Evolutionary conservation across 2,797 vertebrate genomes (phyloP).

Genomic region (Mycteria americana): DNA sequence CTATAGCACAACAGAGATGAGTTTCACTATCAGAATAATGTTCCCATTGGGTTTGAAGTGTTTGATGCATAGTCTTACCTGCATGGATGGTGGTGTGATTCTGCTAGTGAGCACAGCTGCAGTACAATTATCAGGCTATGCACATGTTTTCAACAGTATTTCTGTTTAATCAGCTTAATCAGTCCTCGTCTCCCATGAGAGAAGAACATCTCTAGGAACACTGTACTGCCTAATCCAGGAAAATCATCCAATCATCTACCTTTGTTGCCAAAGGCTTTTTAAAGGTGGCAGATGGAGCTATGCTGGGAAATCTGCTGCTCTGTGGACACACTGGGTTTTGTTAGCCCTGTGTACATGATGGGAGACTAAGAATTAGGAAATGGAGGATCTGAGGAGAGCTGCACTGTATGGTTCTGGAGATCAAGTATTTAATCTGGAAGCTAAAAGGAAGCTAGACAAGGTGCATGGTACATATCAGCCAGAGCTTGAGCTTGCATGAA

Average conservation of each 20-base stretch:
- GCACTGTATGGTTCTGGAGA: neutral
- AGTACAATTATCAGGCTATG: neutral
- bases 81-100: neutral
- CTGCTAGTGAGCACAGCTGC: neutral
- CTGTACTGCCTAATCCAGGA: neutral
- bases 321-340: neutral
- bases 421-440: neutral
- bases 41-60: neutral
- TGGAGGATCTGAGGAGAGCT: neutral
- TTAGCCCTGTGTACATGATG: neutral
- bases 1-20: neutral
- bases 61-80: neutral
- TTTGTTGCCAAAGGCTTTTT: neutral
- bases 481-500: neutral
- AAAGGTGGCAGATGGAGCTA: neutral
- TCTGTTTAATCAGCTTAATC: conserved; percentile 14
- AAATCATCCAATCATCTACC: neutral
- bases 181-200: neutral
- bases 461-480: neutral
- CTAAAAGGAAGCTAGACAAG: neutral
- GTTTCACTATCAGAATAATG: neutral
- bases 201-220: neutral
- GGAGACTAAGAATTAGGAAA: neutral
- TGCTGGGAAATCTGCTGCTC: neutral
- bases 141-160: neutral